phyloP scores from a whole-genome alignment of 2,113 vertebrate genomes.

The Sturnus vulgaris region DNA sequence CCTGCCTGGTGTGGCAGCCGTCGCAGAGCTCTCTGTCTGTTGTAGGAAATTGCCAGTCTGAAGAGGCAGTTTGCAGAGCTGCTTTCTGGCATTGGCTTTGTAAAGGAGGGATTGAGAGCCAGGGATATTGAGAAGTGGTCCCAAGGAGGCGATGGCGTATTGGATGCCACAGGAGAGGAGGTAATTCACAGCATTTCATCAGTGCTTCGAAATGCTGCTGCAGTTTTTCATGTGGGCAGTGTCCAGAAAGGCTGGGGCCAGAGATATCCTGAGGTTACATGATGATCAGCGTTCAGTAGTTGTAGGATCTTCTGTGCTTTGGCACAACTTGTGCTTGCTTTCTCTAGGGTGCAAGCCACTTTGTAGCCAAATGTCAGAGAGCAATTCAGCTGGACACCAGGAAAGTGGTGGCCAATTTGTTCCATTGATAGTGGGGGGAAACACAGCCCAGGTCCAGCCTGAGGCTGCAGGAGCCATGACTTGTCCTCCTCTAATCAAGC shows the following conservation, averaged over 20 bases:
- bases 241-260: not conserved
- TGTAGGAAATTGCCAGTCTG: slow-evolving; percentile 91
- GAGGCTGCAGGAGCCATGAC: not conserved
- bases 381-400: not conserved
- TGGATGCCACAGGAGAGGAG: slow-evolving; percentile 91
- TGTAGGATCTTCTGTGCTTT: not conserved
- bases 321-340: not conserved
- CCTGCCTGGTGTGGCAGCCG: rapidly evolving
- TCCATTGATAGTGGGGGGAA: not conserved
- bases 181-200: slow-evolving; percentile 56
- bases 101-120: slow-evolving; percentile 89
- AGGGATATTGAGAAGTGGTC: slow-evolving; percentile 85
- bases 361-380: not conserved
- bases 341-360: rapidly evolving
- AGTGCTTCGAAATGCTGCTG: not conserved
- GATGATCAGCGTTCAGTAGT: not conserved
- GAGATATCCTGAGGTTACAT: rapidly evolving
- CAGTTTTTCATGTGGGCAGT: not conserved
- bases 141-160: slow-evolving; percentile 82
- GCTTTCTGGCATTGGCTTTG: slow-evolving; percentile 95
- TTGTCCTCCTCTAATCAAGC: not conserved
- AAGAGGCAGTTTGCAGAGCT: slow-evolving; percentile 96
- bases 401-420: not conserved
- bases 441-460: not conserved
- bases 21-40: not conserved